Conservation (phyloP, 2,113 vertebrate genomes). For the Excalfactoria chinensis region DNA sequence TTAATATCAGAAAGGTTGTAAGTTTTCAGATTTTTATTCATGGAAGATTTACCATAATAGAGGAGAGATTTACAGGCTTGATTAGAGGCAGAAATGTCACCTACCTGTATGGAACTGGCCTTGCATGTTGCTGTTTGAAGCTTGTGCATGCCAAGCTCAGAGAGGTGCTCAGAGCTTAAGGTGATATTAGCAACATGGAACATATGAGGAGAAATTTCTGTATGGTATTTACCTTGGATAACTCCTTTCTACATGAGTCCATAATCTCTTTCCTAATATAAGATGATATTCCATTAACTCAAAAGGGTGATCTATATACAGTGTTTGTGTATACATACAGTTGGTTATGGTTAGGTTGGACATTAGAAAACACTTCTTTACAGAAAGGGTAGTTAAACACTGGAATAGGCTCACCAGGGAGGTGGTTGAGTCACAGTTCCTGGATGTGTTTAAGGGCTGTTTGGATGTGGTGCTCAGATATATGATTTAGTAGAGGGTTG, state of each 20-base stretch:
- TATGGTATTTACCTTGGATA: not conserved
- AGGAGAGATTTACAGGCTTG: not conserved
- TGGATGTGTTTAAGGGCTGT: too few species aligned
- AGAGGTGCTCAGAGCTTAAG: not conserved
- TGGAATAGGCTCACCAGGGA: too few species aligned
- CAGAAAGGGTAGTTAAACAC: too few species aligned
- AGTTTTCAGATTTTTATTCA: not conserved
- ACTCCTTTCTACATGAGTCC: not conserved
- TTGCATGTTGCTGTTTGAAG: not conserved
- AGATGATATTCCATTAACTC: not conserved
- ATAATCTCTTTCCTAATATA: not conserved
- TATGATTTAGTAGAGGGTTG: too few species aligned
- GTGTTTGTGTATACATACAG: not conserved
- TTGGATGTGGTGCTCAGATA: too few species aligned
- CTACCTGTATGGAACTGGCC: not conserved
- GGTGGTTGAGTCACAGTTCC: too few species aligned
- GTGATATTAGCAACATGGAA: not conserved
- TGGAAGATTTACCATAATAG: not conserved
- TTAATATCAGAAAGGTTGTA: not conserved
- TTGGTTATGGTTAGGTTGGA: too few species aligned
- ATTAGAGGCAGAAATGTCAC: not conserved
- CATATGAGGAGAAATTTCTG: not conserved
- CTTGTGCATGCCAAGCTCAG: accelerated
- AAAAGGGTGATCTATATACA: not conserved
- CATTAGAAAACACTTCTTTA: too few species aligned